Conservation (phyloP, 2,888 invertebrate genomes). For the Drosophila colorata region DNA sequence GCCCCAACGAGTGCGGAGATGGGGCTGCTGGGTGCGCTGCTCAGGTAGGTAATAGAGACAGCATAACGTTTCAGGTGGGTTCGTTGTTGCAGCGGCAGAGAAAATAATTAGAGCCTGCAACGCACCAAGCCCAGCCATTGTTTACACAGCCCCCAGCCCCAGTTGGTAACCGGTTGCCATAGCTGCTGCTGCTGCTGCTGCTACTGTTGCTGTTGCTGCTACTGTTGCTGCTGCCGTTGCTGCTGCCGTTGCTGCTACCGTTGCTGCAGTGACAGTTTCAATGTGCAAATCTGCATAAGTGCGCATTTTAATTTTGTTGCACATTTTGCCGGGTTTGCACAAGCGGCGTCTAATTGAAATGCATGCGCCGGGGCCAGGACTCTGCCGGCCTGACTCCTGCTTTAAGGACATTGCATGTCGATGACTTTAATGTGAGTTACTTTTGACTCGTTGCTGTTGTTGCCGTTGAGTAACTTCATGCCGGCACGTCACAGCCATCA, state of each 20-base stretch:
- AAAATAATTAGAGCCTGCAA: conserved; percentile 79
- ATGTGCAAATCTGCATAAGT: conserved; percentile 82
- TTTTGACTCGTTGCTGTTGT: conserved; percentile 3
- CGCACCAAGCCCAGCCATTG: conserved; percentile 62
- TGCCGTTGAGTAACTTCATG: conserved; percentile 40
- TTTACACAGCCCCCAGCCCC: conserved; percentile 13
- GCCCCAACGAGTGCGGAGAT: conserved; percentile 9
- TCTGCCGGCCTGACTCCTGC: conserved; percentile 60
- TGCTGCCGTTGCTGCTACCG: conserved; percentile 24
- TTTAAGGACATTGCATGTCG: conserved; percentile 49
- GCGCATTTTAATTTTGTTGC: conserved; percentile 82
- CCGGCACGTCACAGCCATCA: conserved; percentile 66
- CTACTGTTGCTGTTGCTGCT: conserved; percentile 20
- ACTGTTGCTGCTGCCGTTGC: conserved; percentile 16
- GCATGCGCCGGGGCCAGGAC: conserved; percentile 51
- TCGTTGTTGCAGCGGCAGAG: conserved; percentile 67
- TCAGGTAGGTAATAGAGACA: conserved; percentile 33
- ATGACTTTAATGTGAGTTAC: conserved; percentile 45
- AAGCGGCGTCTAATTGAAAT: conserved; percentile 77
- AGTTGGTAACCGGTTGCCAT: conserved; percentile 40
- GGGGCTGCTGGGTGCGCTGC: background rate
- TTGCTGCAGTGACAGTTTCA: conserved; percentile 76
- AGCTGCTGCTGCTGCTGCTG: conserved; percentile 27
- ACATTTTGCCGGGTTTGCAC: conserved; percentile 73
- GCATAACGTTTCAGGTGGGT: conserved; percentile 55